Evolutionary conservation across 2,113 vertebrate species (phyloP), one percentile per base, ranked within the genome.

Genomic region (Gasterosteus aculeatus): DNA sequence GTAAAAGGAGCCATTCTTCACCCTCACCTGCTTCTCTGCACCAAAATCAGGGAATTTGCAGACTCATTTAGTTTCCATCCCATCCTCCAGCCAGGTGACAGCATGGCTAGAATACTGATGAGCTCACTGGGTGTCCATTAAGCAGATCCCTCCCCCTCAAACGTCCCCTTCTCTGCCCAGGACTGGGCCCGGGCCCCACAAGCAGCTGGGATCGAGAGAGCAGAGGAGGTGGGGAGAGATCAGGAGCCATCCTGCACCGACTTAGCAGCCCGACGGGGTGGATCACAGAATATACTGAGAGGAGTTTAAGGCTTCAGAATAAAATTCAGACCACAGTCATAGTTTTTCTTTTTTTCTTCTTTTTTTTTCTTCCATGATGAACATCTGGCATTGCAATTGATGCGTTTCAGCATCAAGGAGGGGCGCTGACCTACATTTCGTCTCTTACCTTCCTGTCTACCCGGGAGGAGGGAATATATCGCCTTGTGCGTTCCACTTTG

Each of bases 21-120:
- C 75, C 82, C 72, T 91, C 87, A 89, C 83, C 87, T 86, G 81
- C 88, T 89, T 74, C 88, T 90, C 89, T 92, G 90, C 92, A 90
- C 86, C 91, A 92, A 91, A 91, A 93, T 91, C 85, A 83, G 86
- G 78, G 87, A 93, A 92, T 93, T 89, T 93, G 92, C 93, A 92
- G 92, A 94, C 91, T 93, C 91, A 93, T 94, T 94, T 92, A 83
- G 75, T 94, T 93, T 93, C 82, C 87, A 77, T 89, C 83, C 88
- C 88, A 87, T 90, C 85, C 88, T 91, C 87, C 81, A 84, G 86
- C 87, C 91, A 93, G 92, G 91, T 93, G 92, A 92, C 86, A 83
- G 53, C 87, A 87, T 78, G 87, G 64, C 77, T 77, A 42, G 93
- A 94, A 94, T 95, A 92, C 86, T 91, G 91, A 95, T 93, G 87